Base-by-base conservation (phyloP, 2,888 invertebrate species). In the Heliconius ismenius region DNA sequence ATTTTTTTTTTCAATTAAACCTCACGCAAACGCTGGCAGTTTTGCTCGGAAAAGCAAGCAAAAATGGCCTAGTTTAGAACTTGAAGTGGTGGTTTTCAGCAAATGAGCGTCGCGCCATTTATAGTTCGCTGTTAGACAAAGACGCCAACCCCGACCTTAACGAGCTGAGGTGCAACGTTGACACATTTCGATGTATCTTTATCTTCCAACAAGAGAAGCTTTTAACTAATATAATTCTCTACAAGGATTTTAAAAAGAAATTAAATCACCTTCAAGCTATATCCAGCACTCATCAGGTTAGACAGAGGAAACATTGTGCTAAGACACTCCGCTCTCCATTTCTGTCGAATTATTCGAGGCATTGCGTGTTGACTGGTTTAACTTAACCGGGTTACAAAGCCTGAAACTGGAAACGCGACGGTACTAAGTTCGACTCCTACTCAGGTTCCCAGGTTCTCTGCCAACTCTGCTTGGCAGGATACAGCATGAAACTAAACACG, bases 81-180 rank as follows among this genome's bases (percentile, higher is more conserved):
- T 72, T 77, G 68, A 77, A 74, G 78, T 74, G 73, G 3, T 58
- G 75, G 73, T 78, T 78, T 78, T 79, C 73, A 78, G 67, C 63
- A 79, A 78, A 79, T 79, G 78, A 78, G 67, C 75, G 78, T 63
- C 75, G 85, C 75, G 73, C 75, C 78, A 73, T 77, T 79, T 77
- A 75, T 76, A 78, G 78, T 43, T 43, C 39, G 24, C 70, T 78
- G 74, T 78, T 83, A 83, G 81, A 91, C 90, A 91, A 91, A 91
- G 89, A 84, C 83, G 86, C 85, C 83, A 84, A 84, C 85, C 87
- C 82, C 86, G 83, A 81, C 80, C 77, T 77, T 74, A 77, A 77
- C 76, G 76, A 76, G 72, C 58, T 67, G 58, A 43, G 60, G 65
- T 64, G 43, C 7, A 65, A 39, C 72, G 26, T 70, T 39, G 36